Base-by-base conservation (phyloP, 2,888 invertebrate genomes). In the Itoplectis maculator region DNA sequence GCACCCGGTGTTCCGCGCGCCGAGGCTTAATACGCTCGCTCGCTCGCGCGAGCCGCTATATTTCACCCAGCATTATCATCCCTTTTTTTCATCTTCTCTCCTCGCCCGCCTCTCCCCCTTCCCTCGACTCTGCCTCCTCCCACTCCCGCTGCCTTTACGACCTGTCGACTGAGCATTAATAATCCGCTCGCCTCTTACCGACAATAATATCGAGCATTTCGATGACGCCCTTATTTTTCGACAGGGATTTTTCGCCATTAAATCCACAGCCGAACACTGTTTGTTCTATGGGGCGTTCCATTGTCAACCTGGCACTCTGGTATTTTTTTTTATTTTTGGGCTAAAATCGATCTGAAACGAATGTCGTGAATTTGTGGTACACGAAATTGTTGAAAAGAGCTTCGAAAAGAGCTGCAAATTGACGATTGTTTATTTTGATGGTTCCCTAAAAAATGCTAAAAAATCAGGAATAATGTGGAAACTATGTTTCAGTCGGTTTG, bases 161-260 rank as follows among this genome's bases (percentile, higher is more conserved):
- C 87, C 89, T 89, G 89, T 88, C 89, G 89, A 89, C 88, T 90
- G 87, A 88, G 88, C 89, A 87, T 89, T 89, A 88, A 89, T 87
- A 89, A 88, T 88, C 86, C 87, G 86, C 86, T 86, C 84, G 82
- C 82, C 86, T 84, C 84, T 82, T 84, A 84, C 79, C 84, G 75
- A 85, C 84, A 86, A 87, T 86, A 86, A 86, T 85, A 87, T 86
- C 84, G 84, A 81, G 84, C 54, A 78, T 78, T 81, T 77, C 78
- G 77, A 59, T 45, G 56, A 70, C 81, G 77, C 81, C 73, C 77
- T 77, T 73, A 78, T 66, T 73, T 68, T 77, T 37, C 70, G 70
- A 70, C 65, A 29, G 40, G 56, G 56, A 75, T 70, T 76, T 70
- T 66, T 77, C 49, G 18, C 29, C 51, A 68, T 54, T 15, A 66